phyloP scores from a whole-genome alignment of 2,113 vertebrate species.

The Leptobrachium leishanense region DNA sequence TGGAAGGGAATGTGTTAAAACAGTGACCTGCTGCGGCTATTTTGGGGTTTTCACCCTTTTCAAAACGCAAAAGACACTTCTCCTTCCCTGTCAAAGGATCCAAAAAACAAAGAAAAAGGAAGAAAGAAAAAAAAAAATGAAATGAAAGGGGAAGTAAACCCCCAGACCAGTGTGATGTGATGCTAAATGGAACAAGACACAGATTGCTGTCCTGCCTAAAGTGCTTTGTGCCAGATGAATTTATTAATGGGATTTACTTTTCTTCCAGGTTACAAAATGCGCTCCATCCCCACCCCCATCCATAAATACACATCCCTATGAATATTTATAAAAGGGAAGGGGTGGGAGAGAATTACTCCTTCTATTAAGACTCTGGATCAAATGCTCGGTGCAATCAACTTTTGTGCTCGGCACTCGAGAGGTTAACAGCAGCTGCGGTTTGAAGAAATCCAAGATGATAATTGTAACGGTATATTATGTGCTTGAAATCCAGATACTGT shows the following conservation, averaged over 20 bases:
- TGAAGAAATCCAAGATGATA: not conserved
- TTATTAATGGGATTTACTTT: conserved; percentile 66
- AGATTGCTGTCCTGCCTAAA: conserved; percentile 55
- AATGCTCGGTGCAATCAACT: not conserved
- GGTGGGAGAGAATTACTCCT: conserved; percentile 16
- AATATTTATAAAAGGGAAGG: conserved; percentile 66
- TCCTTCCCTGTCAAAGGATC: too few species aligned
- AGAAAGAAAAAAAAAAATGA: conserved; percentile 59
- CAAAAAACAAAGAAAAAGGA: conserved; percentile 42
- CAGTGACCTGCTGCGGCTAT: too few species aligned
- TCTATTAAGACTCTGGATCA: not conserved
- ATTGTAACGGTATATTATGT: not conserved
- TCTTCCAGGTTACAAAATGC: conserved; percentile 62
- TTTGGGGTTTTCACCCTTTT: too few species aligned
- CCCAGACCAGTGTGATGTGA: conserved; percentile 38
- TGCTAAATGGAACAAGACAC: conserved; percentile 51
- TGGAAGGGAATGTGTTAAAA: too few species aligned
- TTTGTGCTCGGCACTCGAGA: not conserved
- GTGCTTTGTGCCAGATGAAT: conserved; percentile 64
- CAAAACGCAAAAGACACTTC: too few species aligned
- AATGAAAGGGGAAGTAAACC: not conserved
- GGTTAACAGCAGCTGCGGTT: not conserved
- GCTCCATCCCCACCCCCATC: conserved; percentile 57
- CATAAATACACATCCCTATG: conserved; percentile 54
- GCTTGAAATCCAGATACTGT: not conserved